Evolutionary conservation across 2,797 vertebrate species (phyloP).

Genomic region (Alcedo quadribrachys): DNA sequence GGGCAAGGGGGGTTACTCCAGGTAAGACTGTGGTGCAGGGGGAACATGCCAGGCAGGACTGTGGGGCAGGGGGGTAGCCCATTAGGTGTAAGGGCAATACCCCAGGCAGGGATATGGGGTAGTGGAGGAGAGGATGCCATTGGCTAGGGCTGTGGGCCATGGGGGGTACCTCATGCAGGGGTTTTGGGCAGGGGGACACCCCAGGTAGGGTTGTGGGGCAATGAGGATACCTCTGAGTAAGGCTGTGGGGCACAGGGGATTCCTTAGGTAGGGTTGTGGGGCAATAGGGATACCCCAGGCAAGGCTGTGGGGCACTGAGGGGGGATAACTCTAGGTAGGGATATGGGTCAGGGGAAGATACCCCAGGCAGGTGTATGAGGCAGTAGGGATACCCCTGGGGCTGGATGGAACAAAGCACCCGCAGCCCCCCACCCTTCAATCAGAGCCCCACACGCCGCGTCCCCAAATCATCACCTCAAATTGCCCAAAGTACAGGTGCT

Average conservation of each 20-base stretch:
- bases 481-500: slow-evolving; percentile 43
- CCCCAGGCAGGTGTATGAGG: background rate
- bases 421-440: background rate
- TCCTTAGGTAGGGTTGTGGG: no score
- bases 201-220: background rate
- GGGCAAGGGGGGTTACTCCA: background rate
- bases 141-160: background rate
- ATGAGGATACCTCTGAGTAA: no score
- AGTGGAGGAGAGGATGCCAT: background rate
- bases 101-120: background rate
- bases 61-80: background rate
- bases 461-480: slow-evolving; percentile 16
- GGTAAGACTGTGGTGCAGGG: no score
- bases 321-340: no score
- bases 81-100: background rate
- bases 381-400: background rate
- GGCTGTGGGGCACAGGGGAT: background rate
- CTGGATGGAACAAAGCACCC: background rate
- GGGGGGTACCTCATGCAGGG: background rate
- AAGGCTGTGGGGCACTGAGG: background rate
- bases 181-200: background rate
- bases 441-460: background rate
- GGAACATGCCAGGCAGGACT: background rate
- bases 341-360: background rate
- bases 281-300: background rate